phyloP scores from a whole-genome alignment of 2,113 vertebrate genomes.

The Scomber japonicus region DNA sequence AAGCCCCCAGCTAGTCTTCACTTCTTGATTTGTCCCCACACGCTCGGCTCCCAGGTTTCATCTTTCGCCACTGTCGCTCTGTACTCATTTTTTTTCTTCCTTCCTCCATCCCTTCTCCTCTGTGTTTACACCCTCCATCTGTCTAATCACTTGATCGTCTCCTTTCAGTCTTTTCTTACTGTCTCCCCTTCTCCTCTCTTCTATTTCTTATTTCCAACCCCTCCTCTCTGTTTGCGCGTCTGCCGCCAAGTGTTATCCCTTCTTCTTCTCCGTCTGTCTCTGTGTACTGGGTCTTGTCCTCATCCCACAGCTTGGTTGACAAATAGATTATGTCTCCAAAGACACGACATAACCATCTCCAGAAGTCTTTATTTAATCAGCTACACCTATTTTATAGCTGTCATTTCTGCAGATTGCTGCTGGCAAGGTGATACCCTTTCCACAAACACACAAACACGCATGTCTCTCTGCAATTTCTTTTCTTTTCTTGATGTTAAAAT shows the following conservation, averaged over 20 bases:
- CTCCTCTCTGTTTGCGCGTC: slow-evolving; percentile 71
- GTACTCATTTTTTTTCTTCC: background rate
- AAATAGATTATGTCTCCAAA: slow-evolving; percentile 67
- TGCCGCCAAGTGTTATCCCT: slow-evolving; percentile 66
- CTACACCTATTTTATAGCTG: slow-evolving; percentile 44
- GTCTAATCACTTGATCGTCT: slow-evolving; percentile 62
- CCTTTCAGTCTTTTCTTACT: slow-evolving; percentile 49
- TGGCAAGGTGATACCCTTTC: background rate
- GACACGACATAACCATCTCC: slow-evolving; percentile 56
- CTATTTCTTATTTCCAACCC: slow-evolving; percentile 40
- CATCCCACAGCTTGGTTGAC: slow-evolving; percentile 71
- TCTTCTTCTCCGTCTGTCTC: slow-evolving; percentile 75
- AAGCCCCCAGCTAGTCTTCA: slow-evolving; percentile 48
- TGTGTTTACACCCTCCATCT: slow-evolving; percentile 72
- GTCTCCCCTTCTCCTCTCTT: slow-evolving; percentile 55
- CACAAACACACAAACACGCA: background rate
- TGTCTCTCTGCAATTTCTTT: background rate
- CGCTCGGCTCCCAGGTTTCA: slow-evolving; percentile 37
- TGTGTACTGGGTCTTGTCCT: slow-evolving; percentile 70
- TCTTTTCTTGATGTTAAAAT: background rate
- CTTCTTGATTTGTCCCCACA: slow-evolving; percentile 17
- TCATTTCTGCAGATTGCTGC: slow-evolving; percentile 32
- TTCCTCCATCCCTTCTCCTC: slow-evolving; percentile 8
- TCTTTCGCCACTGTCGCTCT: slow-evolving; percentile 45
- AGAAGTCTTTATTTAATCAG: slow-evolving; percentile 68